Evolutionary conservation across 2,113 vertebrate species (phyloP), one percentile per base, ranked within the genome.

Genomic region (Tetrax tetrax): DNA sequence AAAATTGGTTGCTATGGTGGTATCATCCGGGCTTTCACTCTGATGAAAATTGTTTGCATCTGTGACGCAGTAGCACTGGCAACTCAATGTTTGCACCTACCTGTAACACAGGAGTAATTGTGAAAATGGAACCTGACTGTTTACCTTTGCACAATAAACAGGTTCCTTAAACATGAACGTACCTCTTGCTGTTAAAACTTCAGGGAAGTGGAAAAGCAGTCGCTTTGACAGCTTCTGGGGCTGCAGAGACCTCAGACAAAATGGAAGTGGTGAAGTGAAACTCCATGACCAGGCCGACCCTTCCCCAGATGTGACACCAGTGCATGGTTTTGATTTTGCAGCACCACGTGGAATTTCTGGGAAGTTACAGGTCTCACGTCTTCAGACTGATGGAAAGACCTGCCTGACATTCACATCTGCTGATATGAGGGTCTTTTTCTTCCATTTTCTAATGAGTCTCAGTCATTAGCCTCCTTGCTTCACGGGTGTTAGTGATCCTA

Each of bases 1-100:
- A 89, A 96, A 95, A 95, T 91, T 89, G 94, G 93, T 97, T 97
- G 93, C 96, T 94, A 93, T 96, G 96, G 96, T 96, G 96, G 95
- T 96, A 95, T 87, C 95, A 96, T 95, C 91, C 65, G 28, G 93
- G 95, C 77, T 84, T 87, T 87, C 37, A 33, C 91, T 74, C 94
- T 82, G 74, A 82, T 95, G 95, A 61, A 91, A 85, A 94, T 33
- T 75, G 91, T 93, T 92, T 90, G 94, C n/a, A 60, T 94, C 90
- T 35, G 54, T 94, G 96, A 96, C 29, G 47, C 83, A 76, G 95
- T 53, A 88, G 94, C 2, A 12, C 95, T 84, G 83, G 89, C 94
- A 97, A 96, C 87, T n/a, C 64, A 75, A 2, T 93, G 87, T 97
- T 96, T 96, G 92, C 94, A 65, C 78, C 90, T 6, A 70, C 71